phyloP scores from a whole-genome alignment of 2,888 invertebrate genomes.

The Plebejus melissa region DNA sequence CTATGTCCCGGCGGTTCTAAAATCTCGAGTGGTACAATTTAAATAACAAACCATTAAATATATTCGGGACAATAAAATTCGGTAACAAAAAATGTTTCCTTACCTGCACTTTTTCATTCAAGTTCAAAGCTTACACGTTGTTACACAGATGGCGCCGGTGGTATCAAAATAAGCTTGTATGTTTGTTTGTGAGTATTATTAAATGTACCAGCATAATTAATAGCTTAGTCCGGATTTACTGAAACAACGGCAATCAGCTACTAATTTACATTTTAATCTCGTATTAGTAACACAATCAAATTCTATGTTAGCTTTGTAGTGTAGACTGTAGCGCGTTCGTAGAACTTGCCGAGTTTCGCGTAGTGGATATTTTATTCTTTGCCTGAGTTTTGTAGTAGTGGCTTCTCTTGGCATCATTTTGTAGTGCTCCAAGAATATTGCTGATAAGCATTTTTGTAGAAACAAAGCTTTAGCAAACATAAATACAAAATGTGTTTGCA shows the following conservation, averaged over 20 bases:
- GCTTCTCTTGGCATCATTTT: neutral
- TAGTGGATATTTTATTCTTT: too few species aligned
- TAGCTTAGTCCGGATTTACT: slow-evolving; percentile 50
- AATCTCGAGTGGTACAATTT: neutral
- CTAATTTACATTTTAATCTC: slow-evolving; percentile 31
- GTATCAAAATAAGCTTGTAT: slow-evolving; percentile 11
- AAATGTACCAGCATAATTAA: slow-evolving; percentile 42
- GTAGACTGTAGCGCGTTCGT: neutral
- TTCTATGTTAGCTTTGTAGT: neutral
- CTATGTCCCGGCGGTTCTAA: neutral
- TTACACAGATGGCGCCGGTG: slow-evolving; percentile 59
- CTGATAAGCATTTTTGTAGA: neutral
- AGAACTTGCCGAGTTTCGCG: neutral
- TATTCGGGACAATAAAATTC: neutral
- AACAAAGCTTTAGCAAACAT: neutral
- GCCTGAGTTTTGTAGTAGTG: neutral
- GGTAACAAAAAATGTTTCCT: neutral
- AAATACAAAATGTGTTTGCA: neutral
- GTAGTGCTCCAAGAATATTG: neutral
- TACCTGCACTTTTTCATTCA: slow-evolving; percentile 25
- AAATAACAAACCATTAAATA: neutral
- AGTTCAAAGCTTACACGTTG: slow-evolving; percentile 21
- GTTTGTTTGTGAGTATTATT: slow-evolving; percentile 25
- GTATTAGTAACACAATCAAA: slow-evolving; percentile 24
- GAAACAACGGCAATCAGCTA: slow-evolving; percentile 40